Percentiles rank a stretch among this genome's conserved stretches.
Evolutionary conservation across 1,140 invertebrate species (phyloP).

Genomic region (Scaptomyza montana): DNA sequence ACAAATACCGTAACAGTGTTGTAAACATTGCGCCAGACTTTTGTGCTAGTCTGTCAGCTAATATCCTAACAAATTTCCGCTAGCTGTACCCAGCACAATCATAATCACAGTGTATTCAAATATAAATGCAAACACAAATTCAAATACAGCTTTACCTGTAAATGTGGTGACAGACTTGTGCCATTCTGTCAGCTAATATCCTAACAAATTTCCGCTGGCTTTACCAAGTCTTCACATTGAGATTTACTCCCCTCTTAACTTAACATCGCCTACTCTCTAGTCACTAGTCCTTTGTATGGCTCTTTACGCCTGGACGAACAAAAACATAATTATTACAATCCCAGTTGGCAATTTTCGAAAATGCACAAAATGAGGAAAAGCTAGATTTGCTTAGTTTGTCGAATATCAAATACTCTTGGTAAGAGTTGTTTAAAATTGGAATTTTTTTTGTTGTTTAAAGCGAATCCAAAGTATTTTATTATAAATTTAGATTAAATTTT

Average conservation of each 20-base stretch:
- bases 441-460: no score
- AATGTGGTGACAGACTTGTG: conserved; percentile 15
- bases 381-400: background rate
- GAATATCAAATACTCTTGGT: background rate
- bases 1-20: conserved; percentile 27
- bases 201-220: conserved; percentile 50
- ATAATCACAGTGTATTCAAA: no score
- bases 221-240: conserved; percentile 10
- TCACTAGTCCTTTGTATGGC: background rate
- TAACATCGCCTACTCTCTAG: no score
- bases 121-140: no score
- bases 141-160: no score
- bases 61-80: conserved; percentile 55
- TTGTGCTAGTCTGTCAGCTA: conserved; percentile 34
- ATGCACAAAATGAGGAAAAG: background rate
- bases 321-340: conserved; percentile 18
- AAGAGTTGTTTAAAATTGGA: no score
- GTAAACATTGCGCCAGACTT: conserved; percentile 39
- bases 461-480: no score
- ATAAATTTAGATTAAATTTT: no score
- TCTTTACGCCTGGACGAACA: conserved; percentile 7
- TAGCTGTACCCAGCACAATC: conserved; percentile 19
- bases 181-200: conserved; percentile 43
- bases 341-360: conserved; percentile 1
- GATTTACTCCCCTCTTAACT: background rate